Evolutionary conservation across 1,140 invertebrate genomes (phyloP), one percentile per base, ranked within the genome.

Genomic region (Bombus sylvicola): DNA sequence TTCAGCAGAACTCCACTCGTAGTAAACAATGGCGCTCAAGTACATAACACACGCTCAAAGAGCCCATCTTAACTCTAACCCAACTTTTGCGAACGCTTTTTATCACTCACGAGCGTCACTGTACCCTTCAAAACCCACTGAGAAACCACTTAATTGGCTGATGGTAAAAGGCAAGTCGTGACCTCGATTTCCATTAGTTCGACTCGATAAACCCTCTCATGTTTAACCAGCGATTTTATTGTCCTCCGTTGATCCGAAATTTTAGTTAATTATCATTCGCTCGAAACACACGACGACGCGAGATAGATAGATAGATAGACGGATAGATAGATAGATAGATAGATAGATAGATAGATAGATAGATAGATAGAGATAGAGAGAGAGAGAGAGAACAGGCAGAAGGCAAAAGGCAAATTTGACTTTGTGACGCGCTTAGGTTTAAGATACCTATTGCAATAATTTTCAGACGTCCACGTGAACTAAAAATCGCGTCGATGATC

Each of bases 251-350:
- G 6, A 0, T 4, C 57, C 57, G 69, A 34, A 41, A 72, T 84
- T 68, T 43, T 66, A n/a, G 31, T 81, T 89, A 89, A 89, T 90
- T 89, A 85, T n/a, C 62, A 53, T 13, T n/a, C 72, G 47, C 37
- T 79, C 53, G 53, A 64, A 53, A 82, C 34, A 37, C 81, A 39
- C 37, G n/a, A 47, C 59, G 8, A 47, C 1, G 34, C 28, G 57
- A 1, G 25, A 59, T 10, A 59, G 10, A 12, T 25, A 59, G 9
- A 59, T 10, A 59, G 9, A 59, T 0, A 28, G 25, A 59, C 0
- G 3, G 8, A 25, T 3, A 59, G 57, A 59, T 0, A 18, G 0
- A 53, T 6, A 53, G 0, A 53, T 47, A 47, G 5, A 47, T 0
- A 47, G 0, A 47, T 18, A 53, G 0, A 25, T 25, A 59, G 3